phyloP scores from a whole-genome alignment of 2,888 invertebrate species.

The Platycheirus rosarum region DNA sequence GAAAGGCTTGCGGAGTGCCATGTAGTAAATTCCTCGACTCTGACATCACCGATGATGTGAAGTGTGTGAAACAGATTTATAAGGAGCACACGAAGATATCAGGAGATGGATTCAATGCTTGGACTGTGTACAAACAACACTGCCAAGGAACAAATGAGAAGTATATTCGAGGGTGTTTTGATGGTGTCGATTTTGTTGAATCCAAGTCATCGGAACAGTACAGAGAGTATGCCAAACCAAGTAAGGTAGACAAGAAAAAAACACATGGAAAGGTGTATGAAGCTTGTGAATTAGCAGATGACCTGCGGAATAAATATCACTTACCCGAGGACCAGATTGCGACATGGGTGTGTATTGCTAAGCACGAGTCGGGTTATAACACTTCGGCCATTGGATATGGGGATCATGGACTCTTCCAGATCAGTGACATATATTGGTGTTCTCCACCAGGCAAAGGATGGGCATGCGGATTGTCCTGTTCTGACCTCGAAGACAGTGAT shows the following conservation, averaged over 20 bases:
- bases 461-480: slow-evolving; percentile 86
- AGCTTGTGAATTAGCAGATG: slow-evolving; percentile 88
- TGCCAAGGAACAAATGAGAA: slow-evolving; percentile 77
- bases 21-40: slow-evolving; percentile 86
- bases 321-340: slow-evolving; percentile 83
- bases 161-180: slow-evolving; percentile 77
- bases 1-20: slow-evolving; percentile 85
- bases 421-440: slow-evolving; percentile 89
- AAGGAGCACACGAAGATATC: slow-evolving; percentile 86
- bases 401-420: slow-evolving; percentile 90
- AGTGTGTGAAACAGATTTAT: slow-evolving; percentile 86
- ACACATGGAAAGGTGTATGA: slow-evolving; percentile 84
- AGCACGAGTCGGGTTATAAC: slow-evolving; percentile 86
- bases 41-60: slow-evolving; percentile 87
- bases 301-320: slow-evolving; percentile 84
- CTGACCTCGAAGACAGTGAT: slow-evolving; percentile 87
- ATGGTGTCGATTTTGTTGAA: slow-evolving; percentile 50
- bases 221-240: not conserved
- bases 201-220: not conserved
- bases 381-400: slow-evolving; percentile 86
- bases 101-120: slow-evolving; percentile 87
- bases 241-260: slow-evolving; percentile 1
- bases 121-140: slow-evolving; percentile 79
- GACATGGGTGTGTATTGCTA: slow-evolving; percentile 89
- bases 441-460: slow-evolving; percentile 84